Conservation (phyloP, 2,797 vertebrate genomes). For the Aplochiton taeniatus region DNA sequence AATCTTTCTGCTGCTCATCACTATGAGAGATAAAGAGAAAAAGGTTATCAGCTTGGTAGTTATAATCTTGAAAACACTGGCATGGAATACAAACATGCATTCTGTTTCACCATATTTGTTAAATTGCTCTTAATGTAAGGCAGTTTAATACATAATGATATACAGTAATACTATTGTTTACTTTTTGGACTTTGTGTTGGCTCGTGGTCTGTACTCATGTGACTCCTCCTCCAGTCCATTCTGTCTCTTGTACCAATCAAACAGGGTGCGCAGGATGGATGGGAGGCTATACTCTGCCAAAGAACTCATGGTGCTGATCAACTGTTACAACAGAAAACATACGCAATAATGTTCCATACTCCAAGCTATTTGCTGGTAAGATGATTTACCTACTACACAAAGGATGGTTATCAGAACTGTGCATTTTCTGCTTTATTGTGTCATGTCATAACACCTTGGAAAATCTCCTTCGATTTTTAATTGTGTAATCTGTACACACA, state of each 20-base stretch:
- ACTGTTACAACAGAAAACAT: constrained; percentile 64
- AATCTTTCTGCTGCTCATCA: constrained; percentile 96
- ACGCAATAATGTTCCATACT: not conserved
- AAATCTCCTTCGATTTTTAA: too few species aligned
- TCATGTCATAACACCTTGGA: too few species aligned
- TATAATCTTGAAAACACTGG: not conserved
- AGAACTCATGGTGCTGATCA: constrained; percentile 98
- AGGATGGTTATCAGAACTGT: too few species aligned
- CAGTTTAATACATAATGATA: constrained; percentile 4
- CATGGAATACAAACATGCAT: not conserved
- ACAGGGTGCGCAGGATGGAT: constrained; percentile 94
- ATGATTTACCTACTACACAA: too few species aligned
- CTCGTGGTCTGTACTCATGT: constrained; percentile 92
- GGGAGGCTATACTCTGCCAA: constrained; percentile 96
- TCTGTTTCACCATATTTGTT: not conserved
- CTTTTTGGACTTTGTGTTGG: constrained; percentile 97
- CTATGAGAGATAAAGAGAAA: constrained; percentile 64
- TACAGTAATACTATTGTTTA: constrained; percentile 49
- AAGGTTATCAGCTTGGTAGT: not conserved
- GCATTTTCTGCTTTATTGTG: too few species aligned
- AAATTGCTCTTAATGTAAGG: not conserved
- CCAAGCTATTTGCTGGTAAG: too few species aligned
- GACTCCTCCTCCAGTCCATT: constrained; percentile 95
- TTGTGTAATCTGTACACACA: too few species aligned
- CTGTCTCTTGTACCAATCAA: constrained; percentile 98